phyloP scores from a whole-genome alignment of 2,797 vertebrate genomes.

The Tokudaia muenninki region DNA sequence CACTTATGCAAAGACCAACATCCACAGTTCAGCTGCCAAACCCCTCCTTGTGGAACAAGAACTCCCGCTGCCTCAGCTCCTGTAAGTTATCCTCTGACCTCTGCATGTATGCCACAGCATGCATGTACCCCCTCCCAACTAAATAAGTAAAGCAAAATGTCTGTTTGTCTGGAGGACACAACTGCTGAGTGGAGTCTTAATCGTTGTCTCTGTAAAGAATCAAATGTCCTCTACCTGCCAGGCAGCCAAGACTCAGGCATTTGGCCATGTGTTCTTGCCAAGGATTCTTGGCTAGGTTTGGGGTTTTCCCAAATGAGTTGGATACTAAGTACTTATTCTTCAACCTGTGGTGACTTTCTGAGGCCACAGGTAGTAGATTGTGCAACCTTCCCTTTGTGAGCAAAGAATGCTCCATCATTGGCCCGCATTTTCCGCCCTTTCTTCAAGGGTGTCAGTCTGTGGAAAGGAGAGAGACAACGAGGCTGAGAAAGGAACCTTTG shows the following conservation, averaged over 20 bases:
- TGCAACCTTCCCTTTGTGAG: constrained; percentile 60
- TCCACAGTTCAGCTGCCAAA: neutral
- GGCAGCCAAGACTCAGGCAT: constrained; percentile 53
- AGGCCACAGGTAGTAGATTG: constrained; percentile 48
- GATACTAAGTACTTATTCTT: constrained; percentile 64
- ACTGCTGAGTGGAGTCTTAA: constrained; percentile 46
- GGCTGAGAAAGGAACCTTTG: neutral
- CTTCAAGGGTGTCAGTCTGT: constrained; percentile 50
- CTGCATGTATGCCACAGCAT: rapidly evolving
- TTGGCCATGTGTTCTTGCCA: constrained; percentile 57
- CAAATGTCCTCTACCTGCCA: constrained; percentile 59
- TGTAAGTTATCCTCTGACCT: neutral
- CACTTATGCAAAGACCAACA: too few relatives aligned
- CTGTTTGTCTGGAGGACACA: neutral
- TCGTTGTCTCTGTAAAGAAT: constrained; percentile 71
- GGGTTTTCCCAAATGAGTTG: constrained; percentile 75
- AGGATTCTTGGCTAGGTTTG: constrained; percentile 48
- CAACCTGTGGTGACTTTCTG: constrained; percentile 57
- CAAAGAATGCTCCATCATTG: constrained; percentile 21
- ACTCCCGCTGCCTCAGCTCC: neutral
- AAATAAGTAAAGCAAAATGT: neutral
- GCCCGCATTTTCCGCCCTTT: constrained; percentile 40
- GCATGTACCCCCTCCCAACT: neutral
- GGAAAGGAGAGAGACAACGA: constrained; percentile 27
- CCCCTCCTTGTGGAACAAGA: neutral